Evolutionary conservation across 2,888 invertebrate genomes (phyloP), one percentile per base, ranked within the genome.

Genomic region (Dioctria linearis): DNA sequence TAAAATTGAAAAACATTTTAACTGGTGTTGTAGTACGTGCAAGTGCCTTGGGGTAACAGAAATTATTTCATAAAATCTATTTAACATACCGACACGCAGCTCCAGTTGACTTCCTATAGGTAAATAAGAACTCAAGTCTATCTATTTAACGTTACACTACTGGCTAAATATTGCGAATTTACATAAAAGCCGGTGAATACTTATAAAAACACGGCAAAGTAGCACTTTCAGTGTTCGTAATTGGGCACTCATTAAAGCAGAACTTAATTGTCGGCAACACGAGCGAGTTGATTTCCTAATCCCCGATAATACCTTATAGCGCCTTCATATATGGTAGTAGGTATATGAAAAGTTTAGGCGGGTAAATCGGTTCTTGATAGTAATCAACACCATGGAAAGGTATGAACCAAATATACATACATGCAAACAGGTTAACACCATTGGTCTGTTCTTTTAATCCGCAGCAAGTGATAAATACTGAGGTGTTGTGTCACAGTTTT

Each of bases 401-500:
- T 25, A 25, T 25, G 25, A 25, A 25, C 25, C 25, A 25, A 25
- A 25, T 25, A 25, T 25, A 25, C 25, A 25, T 2, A 25, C 25
- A 25, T 25, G 25, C 25, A 25, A 25, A 25, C 25, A 2, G 25
- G 25, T 25, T 25, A 25, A 25, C 25, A 25, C 25, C 25, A 2
- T 25, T 1, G 25, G 25, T 8, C 42, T 11, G 65, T 9, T 65
- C 39, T 9, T 25, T 25, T 25, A 25, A 25, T 42, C 42, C 65
- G 40, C 40, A 9, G 42, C 42, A 65, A n/a, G n/a, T 65, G 65
- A 65, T 65, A 65, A 65, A 40, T 42, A 13, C 65, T 11, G n/a
- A 65, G 65, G 65, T 65, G 42, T 65, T 65, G 65, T 65, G 65
- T 65, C 65, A 65, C 65, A 65, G n/a, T 65, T 49, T 25, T 65